Evolutionary conservation across 2,113 vertebrate species (phyloP), one percentile per base, ranked within the genome.

Genomic region (Poecile atricapillus): DNA sequence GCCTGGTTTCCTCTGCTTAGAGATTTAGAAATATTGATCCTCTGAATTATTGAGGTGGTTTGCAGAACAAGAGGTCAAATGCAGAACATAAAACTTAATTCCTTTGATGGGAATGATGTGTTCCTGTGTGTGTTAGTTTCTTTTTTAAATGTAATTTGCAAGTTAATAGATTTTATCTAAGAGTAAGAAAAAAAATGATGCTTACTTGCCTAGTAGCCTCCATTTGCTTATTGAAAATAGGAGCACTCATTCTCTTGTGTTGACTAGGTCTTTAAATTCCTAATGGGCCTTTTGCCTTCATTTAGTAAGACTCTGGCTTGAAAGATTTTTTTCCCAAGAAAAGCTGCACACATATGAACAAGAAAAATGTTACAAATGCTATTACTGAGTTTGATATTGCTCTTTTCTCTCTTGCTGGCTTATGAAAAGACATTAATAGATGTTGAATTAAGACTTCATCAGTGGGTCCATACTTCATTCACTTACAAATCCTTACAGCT

Each of bases 391-490:
- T 24, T 0, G 5, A 24, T 81, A 28, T 2, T 70, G 23, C n/a
- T 56, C n/a, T 90, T 60, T 56, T 53, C 31, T 41, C 3, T 88
- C 44, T 78, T 76, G 24, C 55, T 92, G 69, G n/a, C 41, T 89
- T 70, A 47, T 64, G 74, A 73, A 58, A 76, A 56, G 47, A 69
- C 59, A 41, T 81, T 70, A 95, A 71, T 64, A 89, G 62, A 58
- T 39, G 49, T n/a, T 91, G 83, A 92, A 94, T 95, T 95, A 95
- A 92, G 75, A 91, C 68, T 93, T 96, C 44, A 71, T 92, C 69
- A 56, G 80, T 49, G 25, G 22, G 68, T 90, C 64, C 1, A 5
- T 79, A 62, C 60, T 90, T 95, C 39, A 53, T 89, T 97, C 86
- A 85, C 58, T 91, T 69, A 79, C 22, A 93, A 94, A 87, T 71